Percentiles rank a stretch among this genome's conserved stretches.
Conservation (phyloP, 2,888 invertebrate species). For the Leptopilina myrica region DNA sequence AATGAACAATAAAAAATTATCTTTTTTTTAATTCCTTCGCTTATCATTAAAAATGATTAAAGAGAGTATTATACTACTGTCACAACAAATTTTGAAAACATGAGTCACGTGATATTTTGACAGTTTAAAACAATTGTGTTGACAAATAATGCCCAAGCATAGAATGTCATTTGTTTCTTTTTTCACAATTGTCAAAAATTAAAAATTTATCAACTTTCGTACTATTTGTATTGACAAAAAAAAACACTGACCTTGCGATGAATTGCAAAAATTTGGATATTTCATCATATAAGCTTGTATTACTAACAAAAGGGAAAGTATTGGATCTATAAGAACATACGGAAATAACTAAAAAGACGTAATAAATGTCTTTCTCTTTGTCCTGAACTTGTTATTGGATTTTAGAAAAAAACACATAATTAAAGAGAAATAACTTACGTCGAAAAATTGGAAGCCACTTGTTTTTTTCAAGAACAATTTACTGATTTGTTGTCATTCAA, state of each 20-base stretch:
- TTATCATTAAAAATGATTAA: background rate
- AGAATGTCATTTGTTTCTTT: background rate
- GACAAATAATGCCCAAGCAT: background rate
- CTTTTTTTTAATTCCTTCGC: background rate
- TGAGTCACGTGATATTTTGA: conserved; percentile 52
- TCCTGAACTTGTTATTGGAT: background rate
- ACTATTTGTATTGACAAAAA: background rate
- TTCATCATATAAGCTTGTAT: conserved; percentile 32
- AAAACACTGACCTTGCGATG: conserved; percentile 16
- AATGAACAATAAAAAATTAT: background rate
- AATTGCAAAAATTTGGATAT: conserved; percentile 33
- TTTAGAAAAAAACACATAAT: background rate
- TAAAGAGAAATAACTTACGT: background rate
- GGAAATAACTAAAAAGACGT: background rate
- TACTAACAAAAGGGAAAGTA: conserved; percentile 49
- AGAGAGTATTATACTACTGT: background rate
- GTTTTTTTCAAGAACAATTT: background rate
- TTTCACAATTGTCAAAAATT: background rate
- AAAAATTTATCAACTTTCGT: no score
- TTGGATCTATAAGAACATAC: conserved; percentile 43
- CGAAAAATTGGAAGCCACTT: background rate
- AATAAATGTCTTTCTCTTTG: background rate
- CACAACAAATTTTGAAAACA: conserved; percentile 4
- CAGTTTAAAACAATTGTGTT: conserved; percentile 39
- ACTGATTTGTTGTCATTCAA: background rate